Conservation (phyloP, 2,888 invertebrate genomes). For the Oxyscelio sp. region DNA sequence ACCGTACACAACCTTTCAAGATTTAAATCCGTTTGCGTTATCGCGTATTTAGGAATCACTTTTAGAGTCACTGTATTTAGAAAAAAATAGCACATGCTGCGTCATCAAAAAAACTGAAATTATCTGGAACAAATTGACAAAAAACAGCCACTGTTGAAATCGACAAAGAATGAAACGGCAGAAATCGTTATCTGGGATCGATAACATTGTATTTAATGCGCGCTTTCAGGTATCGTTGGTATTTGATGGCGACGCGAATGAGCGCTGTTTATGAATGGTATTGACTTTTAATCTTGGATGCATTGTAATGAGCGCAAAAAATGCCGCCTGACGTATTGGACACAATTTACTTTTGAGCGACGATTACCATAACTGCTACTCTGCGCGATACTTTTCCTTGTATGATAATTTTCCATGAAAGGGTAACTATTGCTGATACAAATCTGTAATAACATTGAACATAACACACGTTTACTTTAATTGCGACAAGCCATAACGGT, state of each 20-base stretch:
- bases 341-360: no score
- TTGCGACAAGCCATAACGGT: no score
- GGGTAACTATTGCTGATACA: constrained; percentile 32
- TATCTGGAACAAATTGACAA: constrained; percentile 32
- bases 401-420: constrained; percentile 29
- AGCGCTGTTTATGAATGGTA: not conserved
- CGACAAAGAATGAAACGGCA: constrained; percentile 4
- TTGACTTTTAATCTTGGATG: not conserved
- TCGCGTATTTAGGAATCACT: constrained; percentile 29
- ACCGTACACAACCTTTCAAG: constrained; percentile 25
- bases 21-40: constrained; percentile 31
- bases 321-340: not conserved
- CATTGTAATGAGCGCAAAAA: no score
- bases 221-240: no score
- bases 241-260: no score
- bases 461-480: constrained; percentile 8
- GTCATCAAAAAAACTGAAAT: constrained; percentile 43
- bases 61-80: constrained; percentile 35
- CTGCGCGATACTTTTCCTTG: constrained; percentile 12
- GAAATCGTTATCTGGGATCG: constrained; percentile 9
- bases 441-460: constrained; percentile 26
- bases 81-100: constrained; percentile 13
- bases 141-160: constrained; percentile 28
- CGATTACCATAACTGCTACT: constrained; percentile 30
- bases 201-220: not conserved